phyloP scores from a whole-genome alignment of 92 coral and sea anemone species.

The Blastomussa wellsi region DNA sequence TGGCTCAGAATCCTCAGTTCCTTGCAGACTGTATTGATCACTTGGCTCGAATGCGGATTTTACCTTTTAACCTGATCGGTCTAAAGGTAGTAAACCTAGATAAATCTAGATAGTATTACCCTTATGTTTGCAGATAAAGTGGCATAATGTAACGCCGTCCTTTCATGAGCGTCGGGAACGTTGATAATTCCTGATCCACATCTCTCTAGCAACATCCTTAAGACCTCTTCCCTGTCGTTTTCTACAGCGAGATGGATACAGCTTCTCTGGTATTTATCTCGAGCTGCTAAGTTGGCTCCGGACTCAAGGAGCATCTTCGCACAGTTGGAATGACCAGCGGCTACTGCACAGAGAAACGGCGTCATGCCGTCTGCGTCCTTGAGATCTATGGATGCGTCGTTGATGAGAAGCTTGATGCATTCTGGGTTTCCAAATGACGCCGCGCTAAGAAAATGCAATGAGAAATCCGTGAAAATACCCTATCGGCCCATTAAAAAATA shows the following conservation, averaged over 20 bases:
- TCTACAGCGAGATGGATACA: slow-evolving; percentile 76
- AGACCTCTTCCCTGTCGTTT: slow-evolving; percentile 44
- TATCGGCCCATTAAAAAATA: not conserved
- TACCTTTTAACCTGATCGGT: too few relatives aligned
- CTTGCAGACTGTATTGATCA: too few relatives aligned
- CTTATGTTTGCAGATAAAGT: slow-evolving; percentile 48
- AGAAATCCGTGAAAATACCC: not conserved
- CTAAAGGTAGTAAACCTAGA: too few relatives aligned
- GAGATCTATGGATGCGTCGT: slow-evolving; percentile 42
- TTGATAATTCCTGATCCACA: slow-evolving; percentile 44
- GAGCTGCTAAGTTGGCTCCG: slow-evolving; percentile 70
- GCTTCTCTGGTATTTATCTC: slow-evolving; percentile 66
- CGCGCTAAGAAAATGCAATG: slow-evolving; percentile 46
- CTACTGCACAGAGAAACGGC: slow-evolving; percentile 64
- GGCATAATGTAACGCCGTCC: slow-evolving; percentile 76
- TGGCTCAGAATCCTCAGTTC: too few relatives aligned
- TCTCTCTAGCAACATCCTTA: slow-evolving; percentile 49
- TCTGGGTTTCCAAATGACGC: slow-evolving; percentile 60
- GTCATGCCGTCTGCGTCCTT: slow-evolving; percentile 61
- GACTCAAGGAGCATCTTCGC: slow-evolving; percentile 56
- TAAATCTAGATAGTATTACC: slow-evolving; percentile 31
- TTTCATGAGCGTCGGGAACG: slow-evolving; percentile 60
- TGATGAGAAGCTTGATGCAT: slow-evolving; percentile 44
- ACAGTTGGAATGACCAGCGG: slow-evolving; percentile 58
- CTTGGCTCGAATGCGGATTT: not conserved